Conservation (phyloP, 2,888 invertebrate species). For the Cerastis rubricosa region DNA sequence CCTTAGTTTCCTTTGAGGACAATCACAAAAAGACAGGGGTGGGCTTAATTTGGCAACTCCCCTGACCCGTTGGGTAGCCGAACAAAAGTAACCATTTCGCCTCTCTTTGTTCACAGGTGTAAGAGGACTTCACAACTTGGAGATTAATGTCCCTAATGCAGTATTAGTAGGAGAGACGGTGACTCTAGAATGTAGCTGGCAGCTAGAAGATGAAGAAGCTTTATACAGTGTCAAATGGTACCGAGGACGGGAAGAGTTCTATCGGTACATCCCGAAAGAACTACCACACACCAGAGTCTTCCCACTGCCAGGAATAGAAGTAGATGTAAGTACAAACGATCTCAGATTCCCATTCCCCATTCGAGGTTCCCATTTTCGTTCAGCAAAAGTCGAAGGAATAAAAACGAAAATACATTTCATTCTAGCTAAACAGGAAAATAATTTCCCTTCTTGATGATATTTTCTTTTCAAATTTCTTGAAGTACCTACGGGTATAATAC, state of each 20-base stretch:
- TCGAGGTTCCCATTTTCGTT: not conserved
- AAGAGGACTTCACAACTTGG: constrained; percentile 92
- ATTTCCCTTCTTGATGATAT: constrained; percentile 28
- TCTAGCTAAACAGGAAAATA: constrained; percentile 35
- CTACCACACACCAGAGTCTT: constrained; percentile 94
- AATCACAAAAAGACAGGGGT: constrained; percentile 11
- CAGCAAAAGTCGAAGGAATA: not conserved
- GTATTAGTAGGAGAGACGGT: constrained; percentile 94
- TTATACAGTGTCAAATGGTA: constrained; percentile 96
- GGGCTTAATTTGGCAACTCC: constrained; percentile 16
- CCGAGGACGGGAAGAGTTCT: constrained; percentile 94
- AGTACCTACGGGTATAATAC: constrained; percentile 7
- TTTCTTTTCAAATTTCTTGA: constrained; percentile 38
- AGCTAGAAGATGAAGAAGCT: constrained; percentile 93
- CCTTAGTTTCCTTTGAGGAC: constrained; percentile 23
- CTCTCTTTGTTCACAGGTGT: constrained; percentile 84
- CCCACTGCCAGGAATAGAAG: constrained; percentile 92
- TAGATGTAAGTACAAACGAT: constrained; percentile 92
- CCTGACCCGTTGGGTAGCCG: not conserved
- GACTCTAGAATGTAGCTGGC: constrained; percentile 94
- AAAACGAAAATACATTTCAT: constrained; percentile 30
- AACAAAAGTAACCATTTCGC: constrained; percentile 11
- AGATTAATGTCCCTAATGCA: constrained; percentile 93
- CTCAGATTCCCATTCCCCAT: too few species aligned
- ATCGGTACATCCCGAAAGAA: constrained; percentile 95